Conservation (phyloP, 2,888 invertebrate species). For the Liposcelis brunnea region DNA sequence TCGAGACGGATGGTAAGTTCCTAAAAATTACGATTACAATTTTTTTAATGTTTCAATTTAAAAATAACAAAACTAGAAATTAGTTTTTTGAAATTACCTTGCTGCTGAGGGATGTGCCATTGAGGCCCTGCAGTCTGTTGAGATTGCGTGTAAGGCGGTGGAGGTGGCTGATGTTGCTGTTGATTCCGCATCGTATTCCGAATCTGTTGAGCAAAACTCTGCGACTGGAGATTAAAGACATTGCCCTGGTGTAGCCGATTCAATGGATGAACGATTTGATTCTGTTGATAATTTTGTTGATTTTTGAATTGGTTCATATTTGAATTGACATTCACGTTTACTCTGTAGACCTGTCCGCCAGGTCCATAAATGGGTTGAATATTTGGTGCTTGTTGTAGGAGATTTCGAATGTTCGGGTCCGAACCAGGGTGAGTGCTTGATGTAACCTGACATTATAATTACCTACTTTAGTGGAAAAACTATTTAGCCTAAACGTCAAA, state of each 20-base stretch:
- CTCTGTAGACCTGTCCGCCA: constrained; percentile 4
- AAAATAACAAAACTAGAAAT: no score
- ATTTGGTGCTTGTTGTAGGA: constrained; percentile 1
- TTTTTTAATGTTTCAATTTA: no score
- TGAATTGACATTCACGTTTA: constrained; percentile 1
- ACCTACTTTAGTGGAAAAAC: no score
- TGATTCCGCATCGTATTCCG: constrained; percentile 16
- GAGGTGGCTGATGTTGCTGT: constrained; percentile 16
- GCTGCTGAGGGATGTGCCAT: constrained; percentile 25
- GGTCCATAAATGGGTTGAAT: constrained; percentile 1
- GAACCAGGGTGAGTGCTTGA: constrained; percentile 7
- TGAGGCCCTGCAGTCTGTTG: constrained; percentile 11
- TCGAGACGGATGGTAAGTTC: constrained; percentile 21
- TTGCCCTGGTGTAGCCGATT: no score
- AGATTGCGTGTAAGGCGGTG: constrained; percentile 23
- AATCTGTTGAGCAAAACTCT: constrained; percentile 3
- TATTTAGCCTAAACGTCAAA: no score
- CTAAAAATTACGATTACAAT: no score
- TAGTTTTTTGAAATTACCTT: no score
- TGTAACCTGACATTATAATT: constrained; percentile 1
- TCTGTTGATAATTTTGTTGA: constrained; percentile 3
- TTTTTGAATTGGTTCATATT: not conserved
- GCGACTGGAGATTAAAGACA: no score
- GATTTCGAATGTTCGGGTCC: constrained; percentile 5
- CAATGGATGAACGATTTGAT: not conserved